A percentile compares a stretch with the other conserved stretches of the same genome.
Evolutionary conservation across 2,888 invertebrate genomes (phyloP).

Genomic region (Pycnomerus fuliginosus): DNA sequence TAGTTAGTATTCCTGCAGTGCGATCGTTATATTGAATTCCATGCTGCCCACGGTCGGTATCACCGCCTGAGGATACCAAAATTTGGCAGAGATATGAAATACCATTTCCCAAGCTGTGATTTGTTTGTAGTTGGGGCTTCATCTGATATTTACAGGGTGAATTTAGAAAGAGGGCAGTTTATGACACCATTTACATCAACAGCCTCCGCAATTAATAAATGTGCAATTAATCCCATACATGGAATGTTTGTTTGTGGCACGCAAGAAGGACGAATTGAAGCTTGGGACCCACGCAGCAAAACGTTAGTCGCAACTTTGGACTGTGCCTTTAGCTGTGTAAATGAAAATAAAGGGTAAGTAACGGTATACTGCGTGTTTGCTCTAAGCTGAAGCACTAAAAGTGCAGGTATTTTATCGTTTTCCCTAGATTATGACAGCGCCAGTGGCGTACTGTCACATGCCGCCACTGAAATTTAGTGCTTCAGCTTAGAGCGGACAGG

Average conservation of each 20-base stretch:
- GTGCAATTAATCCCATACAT: slow-evolving; percentile 85
- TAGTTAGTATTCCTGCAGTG: slow-evolving; percentile 87
- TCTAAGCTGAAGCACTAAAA: no score
- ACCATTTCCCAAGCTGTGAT: slow-evolving; percentile 88
- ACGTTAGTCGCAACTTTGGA: slow-evolving; percentile 79
- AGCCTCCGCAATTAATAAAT: slow-evolving; percentile 76
- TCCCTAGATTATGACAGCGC: no score
- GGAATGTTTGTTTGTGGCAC: slow-evolving; percentile 85
- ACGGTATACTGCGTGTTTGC: no score
- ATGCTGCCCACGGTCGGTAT: slow-evolving; percentile 90
- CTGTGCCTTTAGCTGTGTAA: slow-evolving; percentile 68
- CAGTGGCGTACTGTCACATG: no score
- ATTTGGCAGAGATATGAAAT: slow-evolving; percentile 92
- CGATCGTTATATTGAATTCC: slow-evolving; percentile 93
- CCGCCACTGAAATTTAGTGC: no score
- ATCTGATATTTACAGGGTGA: slow-evolving; percentile 89
- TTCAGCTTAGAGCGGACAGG: no score
- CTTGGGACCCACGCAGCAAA: slow-evolving; percentile 91
- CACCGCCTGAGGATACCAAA: slow-evolving; percentile 89
- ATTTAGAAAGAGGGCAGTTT: slow-evolving; percentile 94
- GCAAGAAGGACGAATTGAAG: slow-evolving; percentile 89
- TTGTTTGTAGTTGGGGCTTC: slow-evolving; percentile 87
- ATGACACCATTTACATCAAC: slow-evolving; percentile 79
- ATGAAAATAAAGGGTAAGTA: slow-evolving; percentile 59
- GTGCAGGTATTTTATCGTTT: no score